Base-by-base conservation (phyloP, 2,797 vertebrate species). In the Gorsachius magnificus region DNA sequence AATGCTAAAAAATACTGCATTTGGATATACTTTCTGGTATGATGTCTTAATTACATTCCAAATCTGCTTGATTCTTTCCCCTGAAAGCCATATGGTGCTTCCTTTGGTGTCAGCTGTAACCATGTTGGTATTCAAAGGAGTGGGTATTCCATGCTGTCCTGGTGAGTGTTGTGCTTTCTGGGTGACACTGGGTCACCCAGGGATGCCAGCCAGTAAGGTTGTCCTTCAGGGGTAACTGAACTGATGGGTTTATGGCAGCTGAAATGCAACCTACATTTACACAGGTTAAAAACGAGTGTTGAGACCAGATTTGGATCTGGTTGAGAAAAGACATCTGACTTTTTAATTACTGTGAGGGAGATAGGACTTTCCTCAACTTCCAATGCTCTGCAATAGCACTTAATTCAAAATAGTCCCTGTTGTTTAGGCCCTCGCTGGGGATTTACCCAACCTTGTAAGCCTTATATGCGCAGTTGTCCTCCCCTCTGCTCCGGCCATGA, bases 71-170 rank as follows among this genome's bases (percentile, higher is more conserved):
- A 3, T 68, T 65, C 48, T 64, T 33, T 19, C 13, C 33, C 20
- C 38, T 28, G 51, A 15, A 76, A 87, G 24, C 48, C 11, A 0
- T 3, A 2, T 0, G 1, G 12, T 46, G 56, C 8, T 24, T 50
- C 17, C 21, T 1, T 2, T 31, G 45, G 9, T 78, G 74, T 22
- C 36, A 50, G 36, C 38, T 46, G 29, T 53, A 12, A 10, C 29
- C 25, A 4, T 4, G 6, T 8, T 64, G 41, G 3, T 13, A 4
- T 4, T n/a, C 28, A 41, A 10, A 9, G 61, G 53, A 41, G 16
- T 0, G 12, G 2, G 5, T 14, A 28, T 25, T 24, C 43, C 0
- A 0, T 33, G 43, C 36, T 74, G 26, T 43, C 12, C 50, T n/a
- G 38, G 3, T 24, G 53, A 53, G 26, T 1, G 64, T 18, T 35